Evolutionary conservation across 2,797 vertebrate species (phyloP).

Genomic region (Esox lucius): DNA sequence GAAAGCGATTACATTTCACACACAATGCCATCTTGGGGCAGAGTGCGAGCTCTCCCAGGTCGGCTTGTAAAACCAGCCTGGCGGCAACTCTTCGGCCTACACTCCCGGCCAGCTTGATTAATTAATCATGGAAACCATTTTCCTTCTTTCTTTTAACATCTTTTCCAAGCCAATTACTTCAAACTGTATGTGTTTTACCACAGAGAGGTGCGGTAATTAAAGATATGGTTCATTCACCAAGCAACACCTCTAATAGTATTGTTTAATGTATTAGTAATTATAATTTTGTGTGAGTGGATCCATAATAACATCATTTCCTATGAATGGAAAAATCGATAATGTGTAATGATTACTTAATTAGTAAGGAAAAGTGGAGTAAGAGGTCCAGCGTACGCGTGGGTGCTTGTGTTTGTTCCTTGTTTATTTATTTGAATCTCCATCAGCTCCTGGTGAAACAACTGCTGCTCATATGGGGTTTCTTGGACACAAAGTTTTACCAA

Average conservation of each 20-base stretch:
- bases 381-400: conserved; percentile 10
- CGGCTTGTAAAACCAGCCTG: conserved; percentile 87
- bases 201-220: conserved; percentile 83
- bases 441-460: no score
- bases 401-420: not conserved
- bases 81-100: conserved; percentile 84
- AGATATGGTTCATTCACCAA: conserved; percentile 81
- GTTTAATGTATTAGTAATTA: conserved; percentile 67
- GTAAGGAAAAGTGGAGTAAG: conserved; percentile 19
- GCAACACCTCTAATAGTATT: conserved; percentile 39
- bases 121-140: conserved; percentile 82
- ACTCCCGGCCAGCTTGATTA: conserved; percentile 92
- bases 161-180: conserved; percentile 86
- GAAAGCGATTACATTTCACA: no score
- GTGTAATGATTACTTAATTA: conserved; percentile 54
- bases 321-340: conserved; percentile 41
- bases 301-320: conserved; percentile 46
- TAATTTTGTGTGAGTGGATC: conserved; percentile 52
- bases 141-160: conserved; percentile 45
- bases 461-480: not conserved
- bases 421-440: no score
- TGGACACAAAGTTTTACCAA: no score
- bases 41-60: conserved; percentile 5
- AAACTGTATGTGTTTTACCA: conserved; percentile 88
- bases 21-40: conserved; percentile 27